Conservation (phyloP, 2,113 vertebrate genomes). For the Pampusana beccarii region DNA sequence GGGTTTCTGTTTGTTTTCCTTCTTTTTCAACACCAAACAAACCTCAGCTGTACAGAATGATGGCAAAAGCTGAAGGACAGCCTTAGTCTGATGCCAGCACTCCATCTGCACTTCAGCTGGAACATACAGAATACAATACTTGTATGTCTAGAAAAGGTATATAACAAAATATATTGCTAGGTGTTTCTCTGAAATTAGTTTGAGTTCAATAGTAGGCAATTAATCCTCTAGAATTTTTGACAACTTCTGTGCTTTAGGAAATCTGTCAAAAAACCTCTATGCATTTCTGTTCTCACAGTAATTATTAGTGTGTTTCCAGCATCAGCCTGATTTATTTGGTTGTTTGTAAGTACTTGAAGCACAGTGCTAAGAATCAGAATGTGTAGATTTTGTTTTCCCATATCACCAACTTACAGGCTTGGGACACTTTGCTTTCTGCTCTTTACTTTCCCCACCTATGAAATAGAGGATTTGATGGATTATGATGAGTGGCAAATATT, state of each 20-base stretch:
- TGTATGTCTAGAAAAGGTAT: neutral
- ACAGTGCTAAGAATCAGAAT: neutral
- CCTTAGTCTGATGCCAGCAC: neutral
- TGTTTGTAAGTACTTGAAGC: neutral
- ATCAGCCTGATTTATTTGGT: neutral
- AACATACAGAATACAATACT: neutral
- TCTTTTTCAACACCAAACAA: constrained; percentile 55
- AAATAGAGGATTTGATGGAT: neutral
- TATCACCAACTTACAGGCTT: neutral
- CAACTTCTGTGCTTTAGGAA: neutral
- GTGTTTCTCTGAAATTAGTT: neutral
- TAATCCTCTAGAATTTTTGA: neutral
- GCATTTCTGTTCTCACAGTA: neutral
- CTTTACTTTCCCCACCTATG: neutral
- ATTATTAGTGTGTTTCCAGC: neutral
- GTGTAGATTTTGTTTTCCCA: neutral
- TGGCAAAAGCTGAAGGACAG: neutral
- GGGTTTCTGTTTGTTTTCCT: constrained; percentile 20
- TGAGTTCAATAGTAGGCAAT: neutral
- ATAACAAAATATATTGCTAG: neutral
- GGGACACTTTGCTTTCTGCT: neutral
- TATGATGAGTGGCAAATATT: neutral
- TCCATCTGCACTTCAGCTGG: neutral
- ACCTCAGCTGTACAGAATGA: constrained; percentile 8
- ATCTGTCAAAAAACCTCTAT: neutral